phyloP scores from a whole-genome alignment of 2,888 invertebrate genomes.

The Lypha dubia region DNA sequence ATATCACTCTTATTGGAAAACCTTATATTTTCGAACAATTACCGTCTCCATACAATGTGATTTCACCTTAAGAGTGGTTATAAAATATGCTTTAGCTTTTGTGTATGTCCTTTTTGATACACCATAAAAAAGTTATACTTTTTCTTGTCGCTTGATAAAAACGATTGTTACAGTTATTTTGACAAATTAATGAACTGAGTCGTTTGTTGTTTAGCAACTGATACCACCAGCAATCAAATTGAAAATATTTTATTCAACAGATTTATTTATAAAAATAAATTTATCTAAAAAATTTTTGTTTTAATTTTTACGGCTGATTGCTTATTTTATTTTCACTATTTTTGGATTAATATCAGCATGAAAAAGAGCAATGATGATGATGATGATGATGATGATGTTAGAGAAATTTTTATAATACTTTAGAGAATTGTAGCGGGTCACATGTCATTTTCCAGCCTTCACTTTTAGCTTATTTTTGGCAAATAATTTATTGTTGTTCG shows the following conservation, averaged over 20 bases:
- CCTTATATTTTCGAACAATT: neutral
- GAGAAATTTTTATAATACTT: slow-evolving; percentile 13
- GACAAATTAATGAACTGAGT: neutral
- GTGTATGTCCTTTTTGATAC: neutral
- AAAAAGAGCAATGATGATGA: neutral
- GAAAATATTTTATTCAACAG: neutral
- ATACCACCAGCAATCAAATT: neutral
- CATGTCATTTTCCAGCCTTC: neutral
- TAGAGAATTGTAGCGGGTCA: slow-evolving; percentile 9
- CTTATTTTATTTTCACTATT: neutral
- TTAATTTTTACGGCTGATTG: neutral
- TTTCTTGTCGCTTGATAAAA: neutral
- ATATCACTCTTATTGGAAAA: too few species aligned
- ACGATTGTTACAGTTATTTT: neutral
- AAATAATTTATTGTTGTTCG: neutral
- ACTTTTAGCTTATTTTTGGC: neutral
- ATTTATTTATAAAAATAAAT: neutral
- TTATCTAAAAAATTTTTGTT: neutral
- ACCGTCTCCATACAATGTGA: neutral
- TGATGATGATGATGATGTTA: neutral
- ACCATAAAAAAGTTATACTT: neutral
- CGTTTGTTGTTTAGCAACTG: neutral
- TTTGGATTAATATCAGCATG: neutral
- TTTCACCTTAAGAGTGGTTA: neutral
- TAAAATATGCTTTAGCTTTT: neutral